Evolutionary conservation across 2,797 vertebrate species (phyloP).

Genomic region (Halcyon leucocephala): DNA sequence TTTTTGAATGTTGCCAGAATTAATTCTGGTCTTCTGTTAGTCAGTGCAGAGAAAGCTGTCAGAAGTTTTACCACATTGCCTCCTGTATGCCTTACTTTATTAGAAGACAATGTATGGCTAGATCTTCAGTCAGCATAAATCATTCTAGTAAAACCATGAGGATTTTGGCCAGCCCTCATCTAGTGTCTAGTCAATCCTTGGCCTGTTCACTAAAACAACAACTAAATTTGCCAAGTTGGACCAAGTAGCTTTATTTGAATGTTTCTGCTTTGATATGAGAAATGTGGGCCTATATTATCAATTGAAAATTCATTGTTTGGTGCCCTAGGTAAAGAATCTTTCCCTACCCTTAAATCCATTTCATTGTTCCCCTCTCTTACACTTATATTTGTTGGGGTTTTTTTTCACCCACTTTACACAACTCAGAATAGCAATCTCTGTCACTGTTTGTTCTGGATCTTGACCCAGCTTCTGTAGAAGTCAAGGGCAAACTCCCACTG

Average conservation of each 20-base stretch:
- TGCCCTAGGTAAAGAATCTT: background rate
- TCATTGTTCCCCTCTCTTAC: background rate
- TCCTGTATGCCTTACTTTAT: background rate
- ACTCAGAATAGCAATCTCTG: background rate
- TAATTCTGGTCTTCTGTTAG: background rate
- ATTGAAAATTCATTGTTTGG: background rate
- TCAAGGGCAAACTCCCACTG: background rate
- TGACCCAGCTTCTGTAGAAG: conserved; percentile 16
- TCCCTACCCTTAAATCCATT: background rate
- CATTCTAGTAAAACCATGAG: background rate
- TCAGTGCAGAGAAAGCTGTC: background rate
- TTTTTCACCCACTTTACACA: background rate
- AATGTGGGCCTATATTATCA: accelerated
- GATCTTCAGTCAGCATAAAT: background rate
- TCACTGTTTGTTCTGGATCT: conserved; percentile 33
- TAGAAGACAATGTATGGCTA: background rate
- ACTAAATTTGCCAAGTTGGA: conserved; percentile 9
- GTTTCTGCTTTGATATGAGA: background rate
- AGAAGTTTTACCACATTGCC: background rate
- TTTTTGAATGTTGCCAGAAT: background rate
- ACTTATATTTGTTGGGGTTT: accelerated
- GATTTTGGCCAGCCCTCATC: conserved; percentile 32
- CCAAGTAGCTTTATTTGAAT: background rate
- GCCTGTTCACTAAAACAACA: background rate
- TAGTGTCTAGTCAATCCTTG: conserved; percentile 29